Conservation (phyloP, 2,888 invertebrate species). For the Ceriagrion tenellum region DNA sequence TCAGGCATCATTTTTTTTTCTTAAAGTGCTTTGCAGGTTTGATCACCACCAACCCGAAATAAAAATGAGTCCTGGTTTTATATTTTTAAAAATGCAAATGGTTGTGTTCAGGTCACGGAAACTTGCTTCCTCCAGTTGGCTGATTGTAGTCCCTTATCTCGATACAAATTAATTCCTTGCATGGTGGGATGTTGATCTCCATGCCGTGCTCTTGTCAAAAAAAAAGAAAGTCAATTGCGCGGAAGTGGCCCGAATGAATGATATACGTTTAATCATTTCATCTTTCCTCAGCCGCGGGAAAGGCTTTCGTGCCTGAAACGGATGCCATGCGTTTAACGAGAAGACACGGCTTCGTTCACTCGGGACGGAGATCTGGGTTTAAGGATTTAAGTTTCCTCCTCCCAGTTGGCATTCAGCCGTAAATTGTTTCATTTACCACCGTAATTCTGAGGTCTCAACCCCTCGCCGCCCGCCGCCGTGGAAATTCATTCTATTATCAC, state of each 20-base stretch:
- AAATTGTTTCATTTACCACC: conserved; percentile 19
- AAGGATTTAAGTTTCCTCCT: conserved; percentile 14
- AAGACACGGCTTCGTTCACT: background rate
- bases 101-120: background rate
- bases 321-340: background rate
- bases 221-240: background rate
- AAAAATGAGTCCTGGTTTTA: background rate
- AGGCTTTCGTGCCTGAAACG: background rate
- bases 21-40: background rate
- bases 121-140: background rate
- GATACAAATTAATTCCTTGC: background rate
- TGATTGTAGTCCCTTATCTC: background rate
- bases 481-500: background rate
- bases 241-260: background rate
- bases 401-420: background rate
- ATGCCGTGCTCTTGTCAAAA: background rate
- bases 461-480: background rate
- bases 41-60: background rate
- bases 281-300: background rate
- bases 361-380: background rate
- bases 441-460: background rate
- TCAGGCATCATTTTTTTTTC: background rate
- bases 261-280: background rate
- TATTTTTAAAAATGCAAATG: background rate
- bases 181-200: background rate